Evolutionary conservation across 2,888 invertebrate species (phyloP), one percentile per base, ranked within the genome.

Genomic region (Erynnis tages): DNA sequence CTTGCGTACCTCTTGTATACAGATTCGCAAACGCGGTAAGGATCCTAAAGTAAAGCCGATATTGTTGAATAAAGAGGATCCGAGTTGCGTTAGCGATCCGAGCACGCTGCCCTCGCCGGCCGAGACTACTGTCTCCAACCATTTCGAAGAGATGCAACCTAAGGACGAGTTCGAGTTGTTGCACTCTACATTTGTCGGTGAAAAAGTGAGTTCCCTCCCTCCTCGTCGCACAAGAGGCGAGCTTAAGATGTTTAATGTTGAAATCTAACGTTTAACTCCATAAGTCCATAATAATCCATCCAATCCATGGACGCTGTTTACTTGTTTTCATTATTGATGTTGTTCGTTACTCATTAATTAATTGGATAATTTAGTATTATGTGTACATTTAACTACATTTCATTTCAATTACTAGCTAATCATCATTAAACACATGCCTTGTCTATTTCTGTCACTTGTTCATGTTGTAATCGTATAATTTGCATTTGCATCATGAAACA

Each of bases 71-170:
- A 94, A 93, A 90, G 93, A 93, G 77, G 93, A 93, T 80, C 91
- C 92, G 53, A 90, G 90, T 68, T 90, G 91, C 66, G 81, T 91
- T 71, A 90, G 84, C 73, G 90, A 90, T 71, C 81, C 87, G 56
- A 82, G 81, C 65, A 71, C 86, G 57, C 67, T 76, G 59, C 85
- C 89, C 58, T 79, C 91, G 54, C 63, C 88, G 43, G 72, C 85
- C 41, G 69, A 66, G 58, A 57, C 69, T 21, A 63, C 67, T 50
- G 76, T 74, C 62, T 65, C 76, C 75, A 96, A 96, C 91, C 93
- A 94, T 82, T 95, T 96, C 83, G 94, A 95, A 72, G 90, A 92
- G 71, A 93, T 92, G 78, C 93, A 93, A 63, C 96, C 96, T 45
- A 96, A 96, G 90, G 96, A 96, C 87, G 95, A 95, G 64, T 86